Base-by-base conservation (phyloP, 2,888 invertebrate genomes). In the Nephrotoma appendiculata region DNA sequence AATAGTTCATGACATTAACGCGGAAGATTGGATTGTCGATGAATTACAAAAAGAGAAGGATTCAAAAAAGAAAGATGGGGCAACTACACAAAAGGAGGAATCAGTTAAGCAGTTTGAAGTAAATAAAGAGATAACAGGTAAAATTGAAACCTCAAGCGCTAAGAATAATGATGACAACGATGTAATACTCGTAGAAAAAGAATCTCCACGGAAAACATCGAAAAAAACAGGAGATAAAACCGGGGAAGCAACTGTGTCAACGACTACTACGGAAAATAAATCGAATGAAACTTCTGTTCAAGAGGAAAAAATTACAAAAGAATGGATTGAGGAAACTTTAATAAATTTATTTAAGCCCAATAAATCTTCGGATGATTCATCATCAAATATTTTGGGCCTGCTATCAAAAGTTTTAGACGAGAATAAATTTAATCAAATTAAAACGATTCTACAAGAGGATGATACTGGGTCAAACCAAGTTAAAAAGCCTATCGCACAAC, bases 341-440 rank as follows among this genome's bases (percentile, higher is more conserved):
- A 88, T 89, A 86, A 89, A 89, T 87, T 89, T 90, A 41, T 88
- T 89, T 0, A 84, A 42, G n/a, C 41, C 42, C 5, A 84, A n/a
- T 15, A 84, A 41, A 4, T 15, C 84, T 6, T 15, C 84, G 6
- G 84, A 84, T 42, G 44, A 85, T 19, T 89, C 89, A 86, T 89
- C 90, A 1, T 88, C 88, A 15, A 88, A 88, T 31, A 89, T 90
- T 12, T 87, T 90, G 57, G 88, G 88, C 6, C 88, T 90, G 86
- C 85, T 90, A n/a, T 88, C 89, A 15, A 89, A 89, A 87, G 89
- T 90, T 31, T 86, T 90, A 3, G 89, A 89, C 87, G 88, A 89
- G 1, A 89, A 89, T 2, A 89, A 89, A 87, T 87, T 90, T 85
- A 87, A 89, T 42, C 88, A 89, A 85, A 89, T 90, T 1, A 90